These are phyloP conservation scores for Chunga burmeisteri DNA, from an alignment of 2,113 vertebrate species.

Conservation along the genomic window DNA sequence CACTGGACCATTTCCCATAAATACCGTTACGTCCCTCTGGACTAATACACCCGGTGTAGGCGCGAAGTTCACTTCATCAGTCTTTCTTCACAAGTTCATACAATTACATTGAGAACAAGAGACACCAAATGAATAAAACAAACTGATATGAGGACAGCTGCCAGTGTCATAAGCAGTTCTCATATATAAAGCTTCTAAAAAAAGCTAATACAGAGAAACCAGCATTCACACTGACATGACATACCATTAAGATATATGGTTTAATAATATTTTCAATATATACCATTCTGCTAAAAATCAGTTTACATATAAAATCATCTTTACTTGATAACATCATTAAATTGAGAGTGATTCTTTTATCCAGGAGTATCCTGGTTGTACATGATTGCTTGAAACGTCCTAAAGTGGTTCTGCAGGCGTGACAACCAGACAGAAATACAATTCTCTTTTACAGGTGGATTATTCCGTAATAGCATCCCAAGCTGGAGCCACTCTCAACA, in stretches of 20 bases:
- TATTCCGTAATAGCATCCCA: slow-evolving; percentile 90
- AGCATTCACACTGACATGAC: neutral
- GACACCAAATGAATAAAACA: neutral
- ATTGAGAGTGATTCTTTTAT: neutral
- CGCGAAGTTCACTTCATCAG: neutral
- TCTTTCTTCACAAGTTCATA: neutral
- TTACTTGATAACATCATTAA: neutral
- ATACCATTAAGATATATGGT: neutral
- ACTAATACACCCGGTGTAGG: neutral
- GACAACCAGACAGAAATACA: neutral
- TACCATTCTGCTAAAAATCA: neutral
- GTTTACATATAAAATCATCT: neutral
- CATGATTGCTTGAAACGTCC: neutral
- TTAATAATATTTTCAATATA: neutral
- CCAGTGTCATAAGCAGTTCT: neutral
- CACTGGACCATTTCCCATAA: neutral
- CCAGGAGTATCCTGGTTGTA: neutral
- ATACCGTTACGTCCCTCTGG: neutral
- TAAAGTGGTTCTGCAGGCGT: neutral
- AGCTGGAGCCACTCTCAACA: slow-evolving; percentile 93
- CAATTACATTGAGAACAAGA: neutral
- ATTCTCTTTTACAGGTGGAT: slow-evolving; percentile 87
- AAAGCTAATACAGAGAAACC: neutral
- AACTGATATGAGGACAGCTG: neutral
- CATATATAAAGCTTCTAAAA: neutral